A percentile compares a stretch with the other conserved stretches of the same genome.
These are phyloP conservation scores for Zoroaster sp. DNA, from an alignment of 53 echinoderm and acorn worm genomes.

Conservation along the genomic window DNA sequence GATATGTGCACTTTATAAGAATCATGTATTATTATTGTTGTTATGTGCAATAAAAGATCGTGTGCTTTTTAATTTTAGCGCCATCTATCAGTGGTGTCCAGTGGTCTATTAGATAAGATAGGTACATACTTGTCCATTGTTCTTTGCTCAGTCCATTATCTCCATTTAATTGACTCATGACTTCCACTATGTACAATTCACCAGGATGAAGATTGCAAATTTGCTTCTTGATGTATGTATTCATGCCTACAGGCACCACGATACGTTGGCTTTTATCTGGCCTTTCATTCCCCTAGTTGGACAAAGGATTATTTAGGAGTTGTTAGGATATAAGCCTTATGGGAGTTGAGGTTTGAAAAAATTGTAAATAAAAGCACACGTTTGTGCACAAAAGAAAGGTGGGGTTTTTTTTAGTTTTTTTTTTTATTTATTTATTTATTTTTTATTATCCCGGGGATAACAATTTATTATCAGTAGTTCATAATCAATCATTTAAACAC, in stretches of 20 bases:
- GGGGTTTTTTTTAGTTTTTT: neutral
- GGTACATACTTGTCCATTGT: neutral
- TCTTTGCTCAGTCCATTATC: neutral
- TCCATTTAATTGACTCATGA: neutral
- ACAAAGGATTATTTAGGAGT: neutral
- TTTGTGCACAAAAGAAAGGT: neutral
- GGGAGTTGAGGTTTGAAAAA: too few species aligned
- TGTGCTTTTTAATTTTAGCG: neutral
- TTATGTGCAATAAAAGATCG: neutral
- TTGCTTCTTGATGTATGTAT: neutral
- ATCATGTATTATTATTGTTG: neutral
- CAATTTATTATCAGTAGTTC: neutral
- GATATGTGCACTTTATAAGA: neutral
- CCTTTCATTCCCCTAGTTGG: neutral
- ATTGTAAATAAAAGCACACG: neutral
- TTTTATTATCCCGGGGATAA: neutral
- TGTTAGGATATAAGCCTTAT: too few species aligned
- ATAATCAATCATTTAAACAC: too few species aligned
- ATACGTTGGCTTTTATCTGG: neutral
- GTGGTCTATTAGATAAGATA: too few species aligned
- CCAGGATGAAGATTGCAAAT: neutral
- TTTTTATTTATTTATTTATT: neutral
- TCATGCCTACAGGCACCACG: neutral
- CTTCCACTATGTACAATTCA: neutral
- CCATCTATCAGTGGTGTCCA: neutral